Evolutionary conservation across 1,140 invertebrate genomes (phyloP), one percentile per base, ranked within the genome.

Genomic region (Zaprionus inermis): DNA sequence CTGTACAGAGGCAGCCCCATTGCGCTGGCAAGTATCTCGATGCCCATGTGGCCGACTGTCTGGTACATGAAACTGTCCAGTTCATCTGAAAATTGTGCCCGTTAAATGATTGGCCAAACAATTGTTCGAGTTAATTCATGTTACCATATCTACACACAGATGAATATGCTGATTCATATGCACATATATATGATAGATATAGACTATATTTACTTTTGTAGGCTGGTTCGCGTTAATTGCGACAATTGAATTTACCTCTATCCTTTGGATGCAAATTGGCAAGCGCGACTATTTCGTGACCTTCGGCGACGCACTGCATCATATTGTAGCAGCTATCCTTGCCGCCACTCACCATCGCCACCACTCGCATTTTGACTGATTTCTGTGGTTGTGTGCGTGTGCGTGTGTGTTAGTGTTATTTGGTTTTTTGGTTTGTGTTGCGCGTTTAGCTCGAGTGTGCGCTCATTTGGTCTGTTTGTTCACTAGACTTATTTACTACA

Each of bases 1-100:
- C 97, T 94, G 92, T 97, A 99, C 6, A 99, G 93, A 12, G 98
- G 98, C 68, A 99, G 93, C 2, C 95, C 96, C 95, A 99, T 97
- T 2, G 98, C 98, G 93, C 98, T 96, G 41, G 98, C 97, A 92
- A 98, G 97, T 69, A 97, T 94, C 61, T 97, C 95, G 76, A 99
- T 96, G 32, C 97, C 97, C 94, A 99, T 96, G 93, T 98, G 97
- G 10, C 99, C 99, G 59, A 99, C 98, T 58, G 98, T 99, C 94
- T 99, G 99, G 92, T 99, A 99, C 99, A 99, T 99, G 91, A 98
- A 99, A 91, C 98, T 99, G 93, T 99, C 98, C 74, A 99, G 92
- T 92, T 99, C 99, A 94, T 98, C 97, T 97, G 83, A 16, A 93
- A 28, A 92, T 41, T 18, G 7, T 30, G 1, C 32, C 3, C 63